Percentiles rank a stretch among this genome's conserved stretches.
phyloP scores from a whole-genome alignment of 2,888 invertebrate species.

The Isoperla grammatica region DNA sequence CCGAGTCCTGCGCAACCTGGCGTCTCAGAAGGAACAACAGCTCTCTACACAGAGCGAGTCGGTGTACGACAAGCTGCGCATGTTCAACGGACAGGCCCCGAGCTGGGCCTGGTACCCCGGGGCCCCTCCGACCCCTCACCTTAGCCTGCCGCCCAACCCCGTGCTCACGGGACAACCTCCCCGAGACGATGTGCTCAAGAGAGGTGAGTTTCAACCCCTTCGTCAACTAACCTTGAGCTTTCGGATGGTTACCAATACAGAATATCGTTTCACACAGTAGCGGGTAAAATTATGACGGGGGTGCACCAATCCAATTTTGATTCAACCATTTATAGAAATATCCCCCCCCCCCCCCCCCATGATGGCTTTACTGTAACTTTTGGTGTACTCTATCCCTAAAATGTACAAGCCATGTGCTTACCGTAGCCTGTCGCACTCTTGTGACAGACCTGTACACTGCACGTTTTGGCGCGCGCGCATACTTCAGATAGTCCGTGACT shows the following conservation, averaged over 20 bases:
- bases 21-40: conserved; percentile 94
- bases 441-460: too few species aligned
- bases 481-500: too few species aligned
- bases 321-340: too few species aligned
- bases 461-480: too few species aligned
- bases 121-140: conserved; percentile 67
- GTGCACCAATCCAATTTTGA: too few species aligned
- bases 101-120: conserved; percentile 86
- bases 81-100: conserved; percentile 88
- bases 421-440: too few species aligned
- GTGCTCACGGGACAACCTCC: conserved; percentile 49
- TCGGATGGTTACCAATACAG: too few species aligned
- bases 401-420: too few species aligned
- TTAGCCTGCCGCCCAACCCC: conserved; percentile 54
- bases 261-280: too few species aligned
- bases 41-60: conserved; percentile 77
- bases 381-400: too few species aligned
- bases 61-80: conserved; percentile 89
- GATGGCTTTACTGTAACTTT: too few species aligned
- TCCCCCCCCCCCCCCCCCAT: conserved; percentile 11
- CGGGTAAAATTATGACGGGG: too few species aligned
- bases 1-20: conserved; percentile 91
- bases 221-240: neutral
- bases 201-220: conserved; percentile 52
- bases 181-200: conserved; percentile 67